phyloP scores from a whole-genome alignment of 2,888 invertebrate genomes.

The Lepidocyrtoides sp. region DNA sequence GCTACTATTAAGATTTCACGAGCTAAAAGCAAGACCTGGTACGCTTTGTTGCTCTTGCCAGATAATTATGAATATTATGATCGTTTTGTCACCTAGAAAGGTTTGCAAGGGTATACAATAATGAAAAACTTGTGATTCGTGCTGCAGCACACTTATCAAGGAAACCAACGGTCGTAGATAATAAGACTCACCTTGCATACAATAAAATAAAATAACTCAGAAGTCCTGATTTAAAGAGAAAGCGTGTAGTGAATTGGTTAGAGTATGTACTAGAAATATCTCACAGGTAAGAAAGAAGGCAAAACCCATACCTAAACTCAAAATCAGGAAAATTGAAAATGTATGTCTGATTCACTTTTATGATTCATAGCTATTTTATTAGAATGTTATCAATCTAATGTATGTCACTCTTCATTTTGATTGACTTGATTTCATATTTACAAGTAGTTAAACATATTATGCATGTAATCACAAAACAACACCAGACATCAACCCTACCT shows the following conservation, averaged over 20 bases:
- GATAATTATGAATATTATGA: neutral
- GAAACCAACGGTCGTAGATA: neutral
- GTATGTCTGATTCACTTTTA: neutral
- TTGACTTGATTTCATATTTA: conserved; percentile 59
- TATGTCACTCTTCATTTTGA: conserved; percentile 51
- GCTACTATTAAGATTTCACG: too few relatives aligned
- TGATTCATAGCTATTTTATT: neutral
- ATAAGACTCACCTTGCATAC: too few relatives aligned
- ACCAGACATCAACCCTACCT: neutral
- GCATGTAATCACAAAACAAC: neutral
- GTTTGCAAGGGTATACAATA: neutral
- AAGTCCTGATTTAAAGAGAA: too few relatives aligned
- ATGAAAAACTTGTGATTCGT: neutral
- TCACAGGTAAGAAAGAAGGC: too few relatives aligned
- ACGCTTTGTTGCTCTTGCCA: neutral
- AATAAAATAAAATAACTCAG: too few relatives aligned
- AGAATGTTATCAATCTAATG: conserved; percentile 33
- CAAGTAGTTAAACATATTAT: neutral
- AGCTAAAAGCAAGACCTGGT: too few relatives aligned
- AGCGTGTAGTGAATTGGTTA: too few relatives aligned
- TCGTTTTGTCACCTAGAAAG: neutral
- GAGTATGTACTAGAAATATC: too few relatives aligned
- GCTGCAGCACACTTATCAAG: neutral
- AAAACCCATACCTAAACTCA: too few relatives aligned
- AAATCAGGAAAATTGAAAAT: too few relatives aligned